phyloP scores from a whole-genome alignment of 2,797 vertebrate genomes.

The Sebastes goodei region DNA sequence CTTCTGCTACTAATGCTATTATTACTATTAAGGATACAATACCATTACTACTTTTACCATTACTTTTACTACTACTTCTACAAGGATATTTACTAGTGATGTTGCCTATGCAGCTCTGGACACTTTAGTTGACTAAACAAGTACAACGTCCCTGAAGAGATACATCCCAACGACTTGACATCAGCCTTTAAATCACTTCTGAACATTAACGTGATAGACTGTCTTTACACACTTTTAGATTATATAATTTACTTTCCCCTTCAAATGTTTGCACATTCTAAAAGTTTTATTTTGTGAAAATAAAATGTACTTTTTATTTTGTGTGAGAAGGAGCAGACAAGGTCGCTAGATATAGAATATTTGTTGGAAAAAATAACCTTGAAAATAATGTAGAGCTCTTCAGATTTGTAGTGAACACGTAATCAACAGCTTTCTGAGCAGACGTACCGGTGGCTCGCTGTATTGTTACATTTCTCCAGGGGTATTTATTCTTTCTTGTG shows the following conservation, averaged over 20 bases:
- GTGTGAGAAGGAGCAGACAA: neutral
- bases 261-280: too few relatives aligned
- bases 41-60: neutral
- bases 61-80: neutral
- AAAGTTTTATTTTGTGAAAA: neutral
- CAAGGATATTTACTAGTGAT: too few relatives aligned
- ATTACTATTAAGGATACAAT: neutral
- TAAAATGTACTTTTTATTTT: neutral
- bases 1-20: neutral
- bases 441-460: neutral
- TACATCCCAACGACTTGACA: neutral
- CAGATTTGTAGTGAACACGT: neutral
- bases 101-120: neutral
- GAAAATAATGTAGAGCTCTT: neutral
- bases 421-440: neutral
- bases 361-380: neutral
- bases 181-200: neutral
- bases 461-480: neutral
- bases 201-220: neutral
- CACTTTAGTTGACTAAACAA: neutral
- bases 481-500: neutral
- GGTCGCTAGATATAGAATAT: neutral
- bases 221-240: neutral
- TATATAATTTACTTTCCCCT: neutral
- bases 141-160: neutral